Base-by-base conservation (phyloP, 2,888 invertebrate species). In the Acleris literana region DNA sequence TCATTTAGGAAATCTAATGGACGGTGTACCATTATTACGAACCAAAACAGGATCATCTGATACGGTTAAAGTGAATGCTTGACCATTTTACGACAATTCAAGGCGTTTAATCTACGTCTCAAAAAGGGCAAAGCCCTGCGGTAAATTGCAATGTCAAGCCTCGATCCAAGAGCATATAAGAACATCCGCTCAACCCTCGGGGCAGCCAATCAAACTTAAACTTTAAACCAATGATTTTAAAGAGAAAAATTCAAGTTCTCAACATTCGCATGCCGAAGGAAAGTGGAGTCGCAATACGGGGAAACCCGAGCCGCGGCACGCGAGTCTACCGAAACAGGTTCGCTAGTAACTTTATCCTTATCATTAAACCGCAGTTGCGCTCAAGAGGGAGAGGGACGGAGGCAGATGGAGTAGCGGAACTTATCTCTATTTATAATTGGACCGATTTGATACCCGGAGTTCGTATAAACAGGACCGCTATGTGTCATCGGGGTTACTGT, bases 351-450 rank as follows among this genome's bases (percentile, higher is more conserved):
- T 68, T 58, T 81, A 79, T 80, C 81, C 72, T 70, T 83, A 76
- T 56, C 65, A 66, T 67, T 55, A 25, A 52, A 48, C 46, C 51
- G 57, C 52, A 48, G 48, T 39, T 52, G 57, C 56, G 54, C 43
- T 22, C 44, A 59, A 63, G 79, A 68, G 74, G 49, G 79, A 82
- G 55, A 67, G 75, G 73, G 80, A 81, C 63, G 60, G 74, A 51
- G 20, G 51, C 58, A 69, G 33, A 70, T 68, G 69, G 76, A 73
- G 77, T 86, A 88, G 88, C 87, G 82, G 88, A 79, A 86, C 83
- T 82, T 86, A 86, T 88, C 74, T 77, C 83, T 89, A 85, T 87
- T 86, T 87, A 88, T 89, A 89, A 88, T 87, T 86, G 82, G 81
- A 75, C 72, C 80, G 78, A 80, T 68, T 75, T 78, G 80, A 84